phyloP scores from a whole-genome alignment of 2,888 invertebrate genomes.

The Epirrita christyi region DNA sequence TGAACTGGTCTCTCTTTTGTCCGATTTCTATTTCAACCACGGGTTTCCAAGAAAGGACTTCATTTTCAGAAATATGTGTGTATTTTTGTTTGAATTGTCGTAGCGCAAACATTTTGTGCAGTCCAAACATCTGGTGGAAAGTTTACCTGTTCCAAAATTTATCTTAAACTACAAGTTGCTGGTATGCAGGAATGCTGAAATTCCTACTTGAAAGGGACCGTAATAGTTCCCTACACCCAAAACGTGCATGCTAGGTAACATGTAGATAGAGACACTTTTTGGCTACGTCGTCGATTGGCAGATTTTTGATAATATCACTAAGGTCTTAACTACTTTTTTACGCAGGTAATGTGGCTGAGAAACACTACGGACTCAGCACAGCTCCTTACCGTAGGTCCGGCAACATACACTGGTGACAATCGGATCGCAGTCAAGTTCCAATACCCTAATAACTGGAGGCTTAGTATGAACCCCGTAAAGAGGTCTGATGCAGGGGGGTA shows the following conservation, averaged over 20 bases:
- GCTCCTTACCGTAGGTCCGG: slow-evolving; percentile 87
- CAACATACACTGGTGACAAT: slow-evolving; percentile 86
- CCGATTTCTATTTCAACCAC: slow-evolving; percentile 17
- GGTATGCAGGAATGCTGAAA: slow-evolving; percentile 36
- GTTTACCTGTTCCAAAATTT: slow-evolving; percentile 40
- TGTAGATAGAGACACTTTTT: no score
- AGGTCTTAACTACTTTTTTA: neutral
- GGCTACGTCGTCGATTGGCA: no score
- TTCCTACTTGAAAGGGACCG: slow-evolving; percentile 35
- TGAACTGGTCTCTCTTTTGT: slow-evolving; percentile 28
- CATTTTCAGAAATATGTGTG: slow-evolving; percentile 14
- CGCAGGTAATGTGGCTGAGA: slow-evolving; percentile 89
- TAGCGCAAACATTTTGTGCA: slow-evolving; percentile 31
- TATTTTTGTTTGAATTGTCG: slow-evolving; percentile 13
- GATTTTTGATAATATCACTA: no score
- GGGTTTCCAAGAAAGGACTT: slow-evolving; percentile 7
- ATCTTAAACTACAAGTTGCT: slow-evolving; percentile 31
- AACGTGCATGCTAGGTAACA: no score
- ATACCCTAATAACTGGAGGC: slow-evolving; percentile 89
- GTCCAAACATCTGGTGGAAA: slow-evolving; percentile 35
- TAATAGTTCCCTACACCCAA: slow-evolving; percentile 18
- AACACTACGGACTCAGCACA: slow-evolving; percentile 86
- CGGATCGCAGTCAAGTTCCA: slow-evolving; percentile 87
- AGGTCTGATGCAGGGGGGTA: slow-evolving; percentile 89
- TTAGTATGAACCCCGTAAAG: slow-evolving; percentile 89